Percentiles rank a stretch among this genome's conserved stretches.
Evolutionary conservation across 2,113 vertebrate genomes (phyloP).

Genomic region (Tamias sibiricus): DNA sequence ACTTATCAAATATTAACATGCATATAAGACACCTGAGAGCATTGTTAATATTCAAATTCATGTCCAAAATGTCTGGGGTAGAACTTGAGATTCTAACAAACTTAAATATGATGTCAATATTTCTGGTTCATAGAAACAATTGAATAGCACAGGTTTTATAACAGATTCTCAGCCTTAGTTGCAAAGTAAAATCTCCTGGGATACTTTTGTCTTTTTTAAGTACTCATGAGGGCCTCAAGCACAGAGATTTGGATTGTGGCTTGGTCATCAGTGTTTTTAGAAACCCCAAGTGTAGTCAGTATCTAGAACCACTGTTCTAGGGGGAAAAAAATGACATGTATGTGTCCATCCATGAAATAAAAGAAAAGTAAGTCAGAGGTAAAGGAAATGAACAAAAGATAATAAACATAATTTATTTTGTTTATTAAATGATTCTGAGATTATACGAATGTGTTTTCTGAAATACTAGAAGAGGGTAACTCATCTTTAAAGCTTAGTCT

Average conservation of each 20-base stretch:
- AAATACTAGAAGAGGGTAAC: slow-evolving; percentile 6
- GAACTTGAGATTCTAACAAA: background rate
- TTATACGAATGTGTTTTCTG: background rate
- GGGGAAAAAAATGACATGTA: background rate
- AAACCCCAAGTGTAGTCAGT: background rate
- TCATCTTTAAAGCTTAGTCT: background rate
- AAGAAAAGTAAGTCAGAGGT: background rate
- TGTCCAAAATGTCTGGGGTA: background rate
- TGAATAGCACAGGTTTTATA: background rate
- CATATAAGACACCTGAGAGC: background rate
- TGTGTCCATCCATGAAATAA: background rate
- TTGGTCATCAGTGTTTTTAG: background rate
- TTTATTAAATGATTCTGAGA: background rate
- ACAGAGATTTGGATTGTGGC: background rate
- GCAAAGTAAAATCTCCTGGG: background rate
- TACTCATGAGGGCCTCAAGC: background rate
- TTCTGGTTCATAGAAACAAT: background rate
- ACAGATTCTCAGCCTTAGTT: background rate
- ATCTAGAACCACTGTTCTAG: background rate
- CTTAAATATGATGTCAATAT: background rate
- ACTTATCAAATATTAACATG: background rate
- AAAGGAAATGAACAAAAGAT: background rate
- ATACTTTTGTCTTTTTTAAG: background rate
- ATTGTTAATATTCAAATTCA: background rate
- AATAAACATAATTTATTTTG: background rate